Evolutionary conservation across 2,888 invertebrate genomes (phyloP).

Genomic region (Rhamnusium bicolor): DNA sequence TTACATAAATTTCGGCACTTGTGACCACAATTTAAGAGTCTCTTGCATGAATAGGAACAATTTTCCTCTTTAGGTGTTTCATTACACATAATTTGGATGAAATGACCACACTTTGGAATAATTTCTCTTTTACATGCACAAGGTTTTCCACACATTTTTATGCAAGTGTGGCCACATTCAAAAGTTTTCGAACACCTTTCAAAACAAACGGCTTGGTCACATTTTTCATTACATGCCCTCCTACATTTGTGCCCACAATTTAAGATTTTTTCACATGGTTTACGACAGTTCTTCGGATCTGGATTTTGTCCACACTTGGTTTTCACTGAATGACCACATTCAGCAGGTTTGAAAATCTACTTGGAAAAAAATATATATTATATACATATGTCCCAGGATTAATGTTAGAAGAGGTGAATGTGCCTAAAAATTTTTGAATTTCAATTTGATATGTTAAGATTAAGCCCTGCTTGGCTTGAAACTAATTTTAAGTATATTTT

Average conservation of each 20-base stretch:
- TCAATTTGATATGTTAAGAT: too few species aligned
- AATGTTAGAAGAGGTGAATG: too few species aligned
- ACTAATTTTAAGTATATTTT: too few species aligned
- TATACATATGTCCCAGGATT: too few species aligned
- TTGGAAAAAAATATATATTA: background rate
- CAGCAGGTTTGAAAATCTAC: background rate
- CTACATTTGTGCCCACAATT: background rate
- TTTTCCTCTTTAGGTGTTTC: background rate
- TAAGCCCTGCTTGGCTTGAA: too few species aligned
- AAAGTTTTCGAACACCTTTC: background rate
- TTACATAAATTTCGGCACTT: background rate
- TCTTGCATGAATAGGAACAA: background rate
- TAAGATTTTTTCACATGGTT: background rate
- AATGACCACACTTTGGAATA: background rate
- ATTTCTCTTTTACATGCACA: background rate
- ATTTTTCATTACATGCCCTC: background rate
- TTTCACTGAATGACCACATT: background rate
- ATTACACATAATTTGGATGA: background rate
- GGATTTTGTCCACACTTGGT: background rate
- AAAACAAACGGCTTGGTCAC: background rate
- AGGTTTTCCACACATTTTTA: background rate
- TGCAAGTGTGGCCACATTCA: background rate
- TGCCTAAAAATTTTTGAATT: too few species aligned
- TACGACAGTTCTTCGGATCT: background rate
- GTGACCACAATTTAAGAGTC: background rate